Evolutionary conservation across 2,888 invertebrate genomes (phyloP).

Genomic region (Theretra japonica): DNA sequence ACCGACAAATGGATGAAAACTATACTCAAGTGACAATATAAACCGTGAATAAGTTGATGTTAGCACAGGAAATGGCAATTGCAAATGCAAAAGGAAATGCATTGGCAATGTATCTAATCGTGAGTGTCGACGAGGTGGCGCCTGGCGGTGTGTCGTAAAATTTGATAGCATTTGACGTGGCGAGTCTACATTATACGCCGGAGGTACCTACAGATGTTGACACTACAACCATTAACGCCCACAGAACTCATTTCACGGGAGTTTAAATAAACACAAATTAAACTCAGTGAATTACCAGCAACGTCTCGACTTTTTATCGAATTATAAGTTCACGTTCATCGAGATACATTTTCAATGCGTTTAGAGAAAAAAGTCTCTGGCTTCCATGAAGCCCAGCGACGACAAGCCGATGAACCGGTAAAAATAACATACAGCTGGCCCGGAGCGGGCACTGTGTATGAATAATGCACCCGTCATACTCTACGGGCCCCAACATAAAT

Average conservation of each 20-base stretch:
- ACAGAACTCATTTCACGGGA: conserved; percentile 39
- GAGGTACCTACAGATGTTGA: conserved; percentile 39
- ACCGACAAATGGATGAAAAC: conserved; percentile 31
- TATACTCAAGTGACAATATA: conserved; percentile 16
- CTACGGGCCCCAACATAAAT: conserved; percentile 80
- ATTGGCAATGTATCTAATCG: conserved; percentile 68
- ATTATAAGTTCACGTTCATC: conserved; percentile 20
- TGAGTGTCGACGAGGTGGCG: conserved; percentile 67
- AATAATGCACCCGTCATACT: conserved; percentile 83
- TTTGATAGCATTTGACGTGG: conserved; percentile 67
- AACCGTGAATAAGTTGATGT: conserved; percentile 13
- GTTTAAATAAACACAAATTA: conserved; percentile 38
- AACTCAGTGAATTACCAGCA: conserved; percentile 33
- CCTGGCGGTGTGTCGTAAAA: conserved; percentile 72
- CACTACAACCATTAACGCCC: conserved; percentile 46
- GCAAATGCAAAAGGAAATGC: conserved; percentile 68
- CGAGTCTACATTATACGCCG: conserved; percentile 28
- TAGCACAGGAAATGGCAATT: conserved; percentile 68
- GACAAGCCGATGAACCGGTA: conserved; percentile 76
- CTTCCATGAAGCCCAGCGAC: conserved; percentile 52
- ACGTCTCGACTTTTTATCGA: conserved; percentile 27
- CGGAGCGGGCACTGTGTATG: conserved; percentile 73
- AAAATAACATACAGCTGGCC: conserved; percentile 79
- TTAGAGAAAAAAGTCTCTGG: conserved; percentile 45
- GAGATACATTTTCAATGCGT: conserved; percentile 31